These are phyloP conservation scores for Tenebrosternarchus preto DNA, from an alignment of 2,113 vertebrate species.

Conservation along the genomic window DNA sequence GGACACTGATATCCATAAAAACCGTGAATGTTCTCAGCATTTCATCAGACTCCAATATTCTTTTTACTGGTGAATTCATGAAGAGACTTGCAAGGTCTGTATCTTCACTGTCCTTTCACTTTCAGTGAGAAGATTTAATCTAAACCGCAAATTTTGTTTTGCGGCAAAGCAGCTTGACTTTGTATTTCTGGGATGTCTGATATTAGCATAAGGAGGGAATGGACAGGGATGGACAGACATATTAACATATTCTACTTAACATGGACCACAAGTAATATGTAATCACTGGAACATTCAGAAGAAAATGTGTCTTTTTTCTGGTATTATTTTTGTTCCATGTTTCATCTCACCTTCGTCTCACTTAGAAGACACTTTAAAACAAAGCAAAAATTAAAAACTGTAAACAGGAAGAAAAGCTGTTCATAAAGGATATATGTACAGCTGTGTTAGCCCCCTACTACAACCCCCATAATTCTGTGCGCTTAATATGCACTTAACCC, in stretches of 20 bases:
- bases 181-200: too few relatives aligned
- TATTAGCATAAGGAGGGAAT: too few relatives aligned
- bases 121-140: background rate
- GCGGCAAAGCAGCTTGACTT: too few relatives aligned
- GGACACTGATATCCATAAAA: background rate
- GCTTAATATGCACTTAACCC: slow-evolving; percentile 57
- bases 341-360: background rate
- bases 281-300: background rate
- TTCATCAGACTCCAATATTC: background rate
- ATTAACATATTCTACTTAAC: background rate
- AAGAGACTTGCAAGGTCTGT: too few relatives aligned
- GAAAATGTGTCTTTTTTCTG: background rate
- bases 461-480: slow-evolving; percentile 42
- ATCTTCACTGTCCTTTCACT: background rate
- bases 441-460: background rate
- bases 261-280: background rate
- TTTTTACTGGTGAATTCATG: background rate
- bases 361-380: slow-evolving; percentile 1
- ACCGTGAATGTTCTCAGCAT: background rate
- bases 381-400: slow-evolving; percentile 1
- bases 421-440: slow-evolving; percentile 33
- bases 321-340: background rate
- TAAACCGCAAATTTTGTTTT: too few relatives aligned
- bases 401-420: slow-evolving; percentile 35
- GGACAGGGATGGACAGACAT: background rate